Conservation (phyloP, 2,113 vertebrate species). For the Urocolius indicus region DNA sequence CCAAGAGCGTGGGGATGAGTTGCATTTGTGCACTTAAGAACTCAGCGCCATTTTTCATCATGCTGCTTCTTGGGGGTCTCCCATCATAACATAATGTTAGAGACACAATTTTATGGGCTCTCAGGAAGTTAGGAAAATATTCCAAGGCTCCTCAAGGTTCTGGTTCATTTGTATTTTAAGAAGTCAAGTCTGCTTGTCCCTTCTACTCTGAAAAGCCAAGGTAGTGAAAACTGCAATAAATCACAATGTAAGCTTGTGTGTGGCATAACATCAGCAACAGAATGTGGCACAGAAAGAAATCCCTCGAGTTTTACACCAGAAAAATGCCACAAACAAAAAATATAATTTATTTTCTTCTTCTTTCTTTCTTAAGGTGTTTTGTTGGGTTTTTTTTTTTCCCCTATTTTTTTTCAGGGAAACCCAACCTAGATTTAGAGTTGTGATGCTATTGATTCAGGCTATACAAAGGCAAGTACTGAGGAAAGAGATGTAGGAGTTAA, state of each 20-base stretch:
- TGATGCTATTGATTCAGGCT: background rate
- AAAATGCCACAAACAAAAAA: background rate
- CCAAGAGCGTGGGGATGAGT: background rate
- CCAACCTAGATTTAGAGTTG: background rate
- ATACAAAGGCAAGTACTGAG: background rate
- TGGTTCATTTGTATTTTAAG: constrained; percentile 42
- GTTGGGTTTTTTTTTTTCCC: background rate
- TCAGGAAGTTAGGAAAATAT: background rate
- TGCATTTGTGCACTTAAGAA: background rate
- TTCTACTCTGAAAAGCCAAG: constrained; percentile 30
- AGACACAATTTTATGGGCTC: background rate
- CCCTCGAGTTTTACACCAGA: background rate
- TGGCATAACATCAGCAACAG: background rate
- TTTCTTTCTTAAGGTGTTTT: background rate
- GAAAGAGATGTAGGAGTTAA: background rate
- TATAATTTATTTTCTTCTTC: no score
- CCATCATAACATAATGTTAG: background rate
- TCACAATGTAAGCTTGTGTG: background rate
- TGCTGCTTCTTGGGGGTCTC: constrained; percentile 10
- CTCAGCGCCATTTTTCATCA: background rate
- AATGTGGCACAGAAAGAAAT: background rate
- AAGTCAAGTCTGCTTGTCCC: constrained; percentile 20
- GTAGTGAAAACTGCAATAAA: constrained; percentile 32
- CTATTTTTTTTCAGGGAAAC: background rate
- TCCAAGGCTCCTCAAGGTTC: background rate